phyloP scores from a whole-genome alignment of 2,113 vertebrate species.

The Rhinogobius similis region DNA sequence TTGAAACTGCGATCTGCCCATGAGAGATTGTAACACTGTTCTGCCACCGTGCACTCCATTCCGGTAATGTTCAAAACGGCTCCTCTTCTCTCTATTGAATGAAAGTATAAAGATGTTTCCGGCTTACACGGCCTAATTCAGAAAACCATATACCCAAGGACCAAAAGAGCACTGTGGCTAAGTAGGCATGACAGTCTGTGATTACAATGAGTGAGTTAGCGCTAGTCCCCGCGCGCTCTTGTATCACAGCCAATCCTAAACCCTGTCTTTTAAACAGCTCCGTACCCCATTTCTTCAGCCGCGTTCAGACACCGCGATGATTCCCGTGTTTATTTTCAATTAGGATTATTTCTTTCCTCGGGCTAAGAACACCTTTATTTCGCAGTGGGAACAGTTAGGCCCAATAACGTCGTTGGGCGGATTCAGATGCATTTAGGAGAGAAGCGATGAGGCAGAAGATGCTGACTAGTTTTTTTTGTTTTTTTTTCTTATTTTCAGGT shows the following conservation, averaged over 20 bases:
- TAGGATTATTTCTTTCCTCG: conserved; percentile 50
- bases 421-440: conserved; percentile 9
- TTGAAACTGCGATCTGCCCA: not conserved
- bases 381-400: conserved; percentile 34
- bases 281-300: conserved; percentile 30
- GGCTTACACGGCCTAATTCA: conserved; percentile 22
- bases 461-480: not conserved
- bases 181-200: conserved; percentile 54
- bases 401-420: conserved; percentile 25
- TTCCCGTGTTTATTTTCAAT: conserved; percentile 58
- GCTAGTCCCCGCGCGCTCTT: conserved; percentile 21
- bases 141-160: conserved; percentile 12
- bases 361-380: conserved; percentile 57
- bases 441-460: conserved; percentile 13
- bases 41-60: not conserved
- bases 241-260: conserved; percentile 19
- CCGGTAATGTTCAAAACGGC: not conserved
- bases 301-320: conserved; percentile 43
- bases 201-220: conserved; percentile 54
- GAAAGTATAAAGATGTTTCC: conserved; percentile 15
- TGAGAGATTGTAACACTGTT: not conserved
- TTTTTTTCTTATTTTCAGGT: conserved; percentile 1
- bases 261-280: conserved; percentile 31
- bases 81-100: conserved; percentile 24
- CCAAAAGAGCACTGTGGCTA: conserved; percentile 24